Evolutionary conservation across 2,888 invertebrate species (phyloP), one percentile per base, ranked within the genome.

Genomic region (Elegia similella): DNA sequence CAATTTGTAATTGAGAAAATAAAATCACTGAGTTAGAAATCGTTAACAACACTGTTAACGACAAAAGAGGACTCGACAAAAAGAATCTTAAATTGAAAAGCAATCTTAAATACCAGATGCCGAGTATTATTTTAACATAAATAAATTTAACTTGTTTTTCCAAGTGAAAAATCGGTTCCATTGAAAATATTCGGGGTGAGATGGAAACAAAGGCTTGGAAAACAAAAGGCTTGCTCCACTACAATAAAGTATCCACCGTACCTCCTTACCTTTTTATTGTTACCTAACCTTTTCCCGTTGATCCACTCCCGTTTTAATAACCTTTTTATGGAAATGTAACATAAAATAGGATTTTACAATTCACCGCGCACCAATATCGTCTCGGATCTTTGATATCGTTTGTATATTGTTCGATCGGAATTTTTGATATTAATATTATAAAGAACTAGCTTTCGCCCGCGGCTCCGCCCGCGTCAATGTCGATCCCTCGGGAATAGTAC

Each of bases 251-350:
- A 62, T 72, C 75, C 69, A 62, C 65, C 79, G 80, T 78, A 76
- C 76, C 76, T 79, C 70, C 68, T 72, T 76, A 76, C 80, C 76
- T 78, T 82, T 83, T 84, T 81, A 82, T 84, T 85, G 80, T 84
- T 73, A 68, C 76, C 75, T 80, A 82, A 86, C 86, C 82, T 84
- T 86, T 84, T 82, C 64, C 78, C 77, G 77, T 72, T 80, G 77
- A 83, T 82, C 81, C 80, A 80, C 79, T 85, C 72, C 69, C 72
- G 75, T 78, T 50, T 82, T 85, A 83, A 83, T 83, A 82, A 83
- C 80, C 78, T 70, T 70, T 67, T 71, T 76, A 50, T 69, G 72
- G 70, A 69, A 38, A 65, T 70, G 73, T 72, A 69, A 69, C 64
- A 69, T 70, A 69, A 71, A 78, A 75, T 71, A 65, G 69, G 67